Conservation (phyloP, 2,113 vertebrate genomes). For the Dicrurus megarhynchus region DNA sequence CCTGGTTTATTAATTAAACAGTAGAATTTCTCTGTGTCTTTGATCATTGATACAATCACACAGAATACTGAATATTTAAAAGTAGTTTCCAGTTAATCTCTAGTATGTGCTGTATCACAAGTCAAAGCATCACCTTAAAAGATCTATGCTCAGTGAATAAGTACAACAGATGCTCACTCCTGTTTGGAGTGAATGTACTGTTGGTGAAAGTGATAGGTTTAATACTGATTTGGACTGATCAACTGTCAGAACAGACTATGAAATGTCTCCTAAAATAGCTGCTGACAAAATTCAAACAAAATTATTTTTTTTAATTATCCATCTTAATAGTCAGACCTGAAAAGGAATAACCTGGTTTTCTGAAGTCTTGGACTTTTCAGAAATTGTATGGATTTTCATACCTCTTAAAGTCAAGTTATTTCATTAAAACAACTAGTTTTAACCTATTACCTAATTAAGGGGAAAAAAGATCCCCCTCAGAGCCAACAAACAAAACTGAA, state of each 20-base stretch:
- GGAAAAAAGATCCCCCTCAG: not conserved
- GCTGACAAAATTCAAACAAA: not conserved
- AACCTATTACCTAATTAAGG: not conserved
- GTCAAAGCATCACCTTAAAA: not conserved
- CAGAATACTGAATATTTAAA: conserved; percentile 24
- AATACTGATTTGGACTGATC: not conserved
- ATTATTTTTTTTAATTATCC: not conserved
- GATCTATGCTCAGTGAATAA: not conserved
- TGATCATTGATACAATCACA: conserved; percentile 17
- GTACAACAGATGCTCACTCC: not conserved
- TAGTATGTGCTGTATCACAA: not conserved
- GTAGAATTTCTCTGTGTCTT: conserved; percentile 2
- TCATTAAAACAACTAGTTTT: not conserved
- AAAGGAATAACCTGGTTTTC: not conserved
- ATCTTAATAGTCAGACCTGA: not conserved
- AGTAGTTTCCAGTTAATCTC: not conserved
- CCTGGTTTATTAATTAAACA: conserved; percentile 26
- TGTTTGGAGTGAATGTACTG: not conserved
- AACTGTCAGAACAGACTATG: not conserved
- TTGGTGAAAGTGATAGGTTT: not conserved
- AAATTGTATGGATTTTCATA: not conserved
- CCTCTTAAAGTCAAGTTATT: not conserved
- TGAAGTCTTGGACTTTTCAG: not conserved
- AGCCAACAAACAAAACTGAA: not conserved
- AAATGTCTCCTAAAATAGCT: not conserved